A percentile compares a stretch with the other conserved stretches of the same genome.
phyloP scores from a whole-genome alignment of 2,888 invertebrate genomes.

The Trachelus troglodyta region DNA sequence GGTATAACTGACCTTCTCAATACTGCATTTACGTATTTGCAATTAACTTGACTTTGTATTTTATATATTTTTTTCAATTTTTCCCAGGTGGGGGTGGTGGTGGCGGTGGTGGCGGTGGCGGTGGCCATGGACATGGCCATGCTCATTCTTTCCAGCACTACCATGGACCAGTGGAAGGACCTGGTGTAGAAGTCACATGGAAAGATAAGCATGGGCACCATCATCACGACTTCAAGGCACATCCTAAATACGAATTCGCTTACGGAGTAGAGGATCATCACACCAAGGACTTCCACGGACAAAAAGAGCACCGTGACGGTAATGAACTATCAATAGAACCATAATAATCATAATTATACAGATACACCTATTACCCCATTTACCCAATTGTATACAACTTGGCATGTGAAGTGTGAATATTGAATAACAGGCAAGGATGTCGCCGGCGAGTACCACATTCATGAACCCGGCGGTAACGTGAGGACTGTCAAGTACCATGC shows the following conservation, averaged over 20 bases:
- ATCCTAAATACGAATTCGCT: constrained; percentile 47
- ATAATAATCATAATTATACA: not conserved
- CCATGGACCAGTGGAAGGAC: constrained; percentile 31
- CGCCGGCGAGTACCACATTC: constrained; percentile 57
- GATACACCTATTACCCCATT: not conserved
- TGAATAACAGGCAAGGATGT: constrained; percentile 40
- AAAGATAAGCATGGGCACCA: constrained; percentile 47
- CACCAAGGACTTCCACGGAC: constrained; percentile 46
- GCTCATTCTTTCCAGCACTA: constrained; percentile 40
- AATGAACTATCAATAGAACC: not conserved
- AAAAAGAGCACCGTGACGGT: constrained; percentile 52
- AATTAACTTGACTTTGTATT: not conserved
- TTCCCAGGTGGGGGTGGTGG: not conserved
- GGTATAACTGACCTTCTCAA: not conserved
- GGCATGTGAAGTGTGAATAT: not conserved
- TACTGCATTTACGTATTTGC: not conserved
- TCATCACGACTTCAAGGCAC: constrained; percentile 45
- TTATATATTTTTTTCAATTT: not conserved
- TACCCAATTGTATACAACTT: not conserved
- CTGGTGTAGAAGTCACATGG: constrained; percentile 44
- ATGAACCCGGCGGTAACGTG: constrained; percentile 57
- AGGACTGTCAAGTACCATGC: constrained; percentile 59
- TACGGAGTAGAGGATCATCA: constrained; percentile 49
- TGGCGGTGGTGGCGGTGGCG: not conserved
- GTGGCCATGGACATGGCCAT: constrained; percentile 19